phyloP scores from a whole-genome alignment of 2,113 vertebrate genomes.

The Oryzias curvinotus region DNA sequence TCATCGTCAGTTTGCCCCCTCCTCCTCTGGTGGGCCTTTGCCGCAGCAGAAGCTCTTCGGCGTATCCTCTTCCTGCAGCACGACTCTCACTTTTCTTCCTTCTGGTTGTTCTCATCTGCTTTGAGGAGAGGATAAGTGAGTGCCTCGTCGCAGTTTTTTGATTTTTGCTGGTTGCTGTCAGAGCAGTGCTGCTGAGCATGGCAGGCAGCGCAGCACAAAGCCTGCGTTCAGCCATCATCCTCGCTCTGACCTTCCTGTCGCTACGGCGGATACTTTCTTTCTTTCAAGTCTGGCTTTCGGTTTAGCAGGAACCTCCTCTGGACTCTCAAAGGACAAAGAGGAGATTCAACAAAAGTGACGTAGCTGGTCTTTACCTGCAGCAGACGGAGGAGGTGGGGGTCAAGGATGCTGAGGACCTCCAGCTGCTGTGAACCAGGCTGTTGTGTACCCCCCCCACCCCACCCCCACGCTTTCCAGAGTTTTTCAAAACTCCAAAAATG shows the following conservation, averaged over 20 bases:
- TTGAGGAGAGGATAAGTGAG: conserved; percentile 29
- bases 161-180: conserved; percentile 31
- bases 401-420: too few relatives aligned
- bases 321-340: conserved; percentile 65
- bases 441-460: background rate
- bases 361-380: conserved; percentile 16
- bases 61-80: conserved; percentile 42
- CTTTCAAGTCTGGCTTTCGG: conserved; percentile 36
- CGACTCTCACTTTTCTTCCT: conserved; percentile 27
- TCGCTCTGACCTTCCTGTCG: conserved; percentile 27
- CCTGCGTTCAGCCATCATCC: conserved; percentile 37
- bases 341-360: conserved; percentile 37
- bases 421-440: conserved; percentile 5
- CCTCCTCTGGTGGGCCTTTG: conserved; percentile 70
- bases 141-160: conserved; percentile 21
- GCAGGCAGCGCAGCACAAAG: conserved; percentile 39
- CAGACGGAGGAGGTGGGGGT: background rate
- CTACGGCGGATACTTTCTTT: conserved; percentile 32
- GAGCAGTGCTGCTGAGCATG: conserved; percentile 17
- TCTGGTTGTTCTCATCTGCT: conserved; percentile 17
- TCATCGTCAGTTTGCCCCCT: conserved; percentile 6
- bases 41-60: conserved; percentile 40
- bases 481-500: background rate
- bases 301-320: conserved; percentile 70
- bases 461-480: too few relatives aligned